Evolutionary conservation across 1,140 invertebrate genomes (phyloP), one percentile per base, ranked within the genome.

Genomic region (Leguminivora glycinivorella): DNA sequence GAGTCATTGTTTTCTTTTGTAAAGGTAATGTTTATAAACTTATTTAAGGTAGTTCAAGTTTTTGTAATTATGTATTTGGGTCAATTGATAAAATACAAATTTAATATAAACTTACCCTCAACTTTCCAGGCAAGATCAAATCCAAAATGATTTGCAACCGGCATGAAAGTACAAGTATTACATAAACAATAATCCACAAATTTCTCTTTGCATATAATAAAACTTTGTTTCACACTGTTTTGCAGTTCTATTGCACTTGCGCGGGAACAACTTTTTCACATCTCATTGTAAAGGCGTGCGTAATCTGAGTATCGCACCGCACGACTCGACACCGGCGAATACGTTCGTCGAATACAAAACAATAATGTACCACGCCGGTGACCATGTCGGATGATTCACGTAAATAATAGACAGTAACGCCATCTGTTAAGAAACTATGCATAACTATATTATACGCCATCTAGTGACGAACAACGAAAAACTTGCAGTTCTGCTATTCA

Each of bases 341-440:
- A 90, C 85, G 84, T 81, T 81, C 70, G 26, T 73, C 72, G 88
- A 88, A 90, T 90, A 90, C 88, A 84, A 90, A 90, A 87, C 75
- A 83, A 73, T 73, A 72, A 56, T 63, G n/a, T 75, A 60, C 72
- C 47, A 67, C 60, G 47, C 19, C 66, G 69, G 58, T 71, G 25
- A 63, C 29, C 56, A 52, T 9, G 58, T 80, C 82, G 76, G 82
- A 60, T 82, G 81, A 81, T 67, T 68, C 25, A 29, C 12, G 24
- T 52, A 72, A 74, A 56, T 68, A 58, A 56, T 25, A 12, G 19
- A 43, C 56, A 25, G 63, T 38, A 79, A 69, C 52, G 76, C 68
- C 80, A 75, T 80, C 83, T 83, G 70, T 63, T 66, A 56, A 56
- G 22, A 34, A 63, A 78, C 31, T 72, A 79, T 38, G 31, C 24